Conservation (phyloP, 2,888 invertebrate species). For the Gisinianus flammeolus region DNA sequence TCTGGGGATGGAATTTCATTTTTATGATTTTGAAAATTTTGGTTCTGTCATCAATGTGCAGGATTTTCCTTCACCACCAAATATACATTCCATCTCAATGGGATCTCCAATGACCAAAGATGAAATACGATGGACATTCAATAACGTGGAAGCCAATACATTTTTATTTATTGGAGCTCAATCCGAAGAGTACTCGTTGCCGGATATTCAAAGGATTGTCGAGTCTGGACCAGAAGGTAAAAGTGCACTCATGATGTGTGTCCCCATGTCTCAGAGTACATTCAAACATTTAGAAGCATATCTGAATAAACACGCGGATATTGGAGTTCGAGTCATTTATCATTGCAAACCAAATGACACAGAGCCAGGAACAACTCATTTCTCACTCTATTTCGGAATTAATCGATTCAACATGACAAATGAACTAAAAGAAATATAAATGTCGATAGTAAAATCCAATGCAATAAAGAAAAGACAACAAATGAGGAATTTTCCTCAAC, state of each 20-base stretch:
- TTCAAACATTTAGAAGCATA: constrained; percentile 15
- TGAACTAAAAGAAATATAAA: not conserved
- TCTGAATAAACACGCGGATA: not conserved
- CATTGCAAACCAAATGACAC: constrained; percentile 17
- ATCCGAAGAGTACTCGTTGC: constrained; percentile 14
- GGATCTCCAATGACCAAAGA: constrained; percentile 13
- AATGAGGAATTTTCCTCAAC: not conserved
- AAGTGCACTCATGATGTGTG: constrained; percentile 24
- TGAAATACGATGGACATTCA: constrained; percentile 11
- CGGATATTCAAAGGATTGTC: not conserved
- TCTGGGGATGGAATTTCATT: constrained; percentile 32
- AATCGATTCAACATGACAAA: not conserved
- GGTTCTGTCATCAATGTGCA: constrained; percentile 2
- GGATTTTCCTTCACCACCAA: constrained; percentile 3
- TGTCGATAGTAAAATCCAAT: not conserved
- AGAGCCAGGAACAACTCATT: constrained; percentile 23
- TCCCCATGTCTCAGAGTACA: not conserved
- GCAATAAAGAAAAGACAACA: not conserved
- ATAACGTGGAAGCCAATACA: not conserved
- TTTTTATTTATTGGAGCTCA: constrained; percentile 20
- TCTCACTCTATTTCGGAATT: not conserved
- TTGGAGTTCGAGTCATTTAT: constrained; percentile 22
- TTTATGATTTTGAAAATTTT: constrained; percentile 28
- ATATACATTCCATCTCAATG: constrained; percentile 19
- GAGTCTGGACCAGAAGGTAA: not conserved